Evolutionary conservation across 2,888 invertebrate genomes (phyloP), one percentile per base, ranked within the genome.

Genomic region (Hypomecis atomaria): DNA sequence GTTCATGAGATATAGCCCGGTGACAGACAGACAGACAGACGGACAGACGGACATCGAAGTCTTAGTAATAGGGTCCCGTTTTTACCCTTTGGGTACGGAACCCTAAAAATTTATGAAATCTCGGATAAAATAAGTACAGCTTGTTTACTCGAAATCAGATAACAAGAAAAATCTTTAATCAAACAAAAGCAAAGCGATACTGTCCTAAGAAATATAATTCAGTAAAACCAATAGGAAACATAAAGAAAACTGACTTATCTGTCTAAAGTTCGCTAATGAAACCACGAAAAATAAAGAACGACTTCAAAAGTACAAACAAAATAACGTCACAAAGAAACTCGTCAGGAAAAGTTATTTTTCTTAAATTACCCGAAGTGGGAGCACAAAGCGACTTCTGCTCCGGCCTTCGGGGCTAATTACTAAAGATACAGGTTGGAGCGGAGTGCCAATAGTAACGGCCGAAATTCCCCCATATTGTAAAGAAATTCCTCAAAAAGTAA

Each of bases 341-440:
- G 58, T 60, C 65, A 45, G 67, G 59, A 72, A 71, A 70, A 62
- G 72, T 71, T 68, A 75, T 79, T 79, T 80, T 79, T 78, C 77
- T 74, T 78, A 74, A 79, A 77, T 77, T 74, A 74, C 69, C 69
- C 63, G 73, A 72, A 69, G 70, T 71, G 65, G 66, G 73, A 81
- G 73, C 72, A 74, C 73, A 74, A 67, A 75, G 70, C 66, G 73
- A 73, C 67, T 65, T 65, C 56, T 60, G 59, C 37, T 73, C 47
- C 71, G 65, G 68, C 75, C 74, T 74, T 67, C 56, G 75, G 77
- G 79, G 71, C 78, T 88, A 84, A 87, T 88, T 85, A 85, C 78
- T 37, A 23, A 50, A 37, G 59, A 44, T 57, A 54, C 71, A 50
- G 62, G 65, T 52, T 23, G 1, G 23, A 23, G 1, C 23, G 23